Evolutionary conservation across 2,888 invertebrate species (phyloP).

Genomic region (Nephrotoma flavescens): DNA sequence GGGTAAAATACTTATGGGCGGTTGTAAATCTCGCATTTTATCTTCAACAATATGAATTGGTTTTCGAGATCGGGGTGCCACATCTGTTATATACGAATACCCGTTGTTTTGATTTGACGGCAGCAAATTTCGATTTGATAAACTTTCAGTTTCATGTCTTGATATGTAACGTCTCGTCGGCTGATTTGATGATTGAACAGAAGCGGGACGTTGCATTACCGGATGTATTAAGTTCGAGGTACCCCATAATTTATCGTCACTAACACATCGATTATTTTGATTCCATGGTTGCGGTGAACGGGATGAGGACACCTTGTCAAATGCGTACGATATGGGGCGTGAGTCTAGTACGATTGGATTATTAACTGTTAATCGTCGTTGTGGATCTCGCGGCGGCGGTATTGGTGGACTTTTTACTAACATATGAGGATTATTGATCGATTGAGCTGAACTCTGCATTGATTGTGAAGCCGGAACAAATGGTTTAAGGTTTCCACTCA

Average conservation of each 20-base stretch:
- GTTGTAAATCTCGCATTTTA: not conserved
- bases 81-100: conserved; percentile 54
- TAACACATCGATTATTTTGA: conserved; percentile 26
- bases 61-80: conserved; percentile 54
- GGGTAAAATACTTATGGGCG: not conserved
- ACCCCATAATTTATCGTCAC: conserved; percentile 31
- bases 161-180: conserved; percentile 16
- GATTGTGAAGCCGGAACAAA: not conserved
- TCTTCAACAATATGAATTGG: conserved; percentile 47
- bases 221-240: conserved; percentile 21
- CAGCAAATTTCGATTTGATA: not conserved
- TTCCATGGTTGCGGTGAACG: conserved; percentile 9
- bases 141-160: not conserved
- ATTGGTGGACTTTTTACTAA: conserved; percentile 46
- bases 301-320: conserved; percentile 25
- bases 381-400: conserved; percentile 66
- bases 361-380: conserved; percentile 38
- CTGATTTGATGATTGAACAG: conserved; percentile 14
- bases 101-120: conserved; percentile 20
- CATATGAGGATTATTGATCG: conserved; percentile 13
- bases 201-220: conserved; percentile 22
- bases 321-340: conserved; percentile 39
- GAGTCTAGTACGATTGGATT: conserved; percentile 26
- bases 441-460: conserved; percentile 9
- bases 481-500: not conserved